A percentile compares a stretch with the other conserved stretches of the same genome.
These are phyloP conservation scores for Nerophis lumbriciformis DNA, from an alignment of 2,113 vertebrate species.

Conservation along the genomic window DNA sequence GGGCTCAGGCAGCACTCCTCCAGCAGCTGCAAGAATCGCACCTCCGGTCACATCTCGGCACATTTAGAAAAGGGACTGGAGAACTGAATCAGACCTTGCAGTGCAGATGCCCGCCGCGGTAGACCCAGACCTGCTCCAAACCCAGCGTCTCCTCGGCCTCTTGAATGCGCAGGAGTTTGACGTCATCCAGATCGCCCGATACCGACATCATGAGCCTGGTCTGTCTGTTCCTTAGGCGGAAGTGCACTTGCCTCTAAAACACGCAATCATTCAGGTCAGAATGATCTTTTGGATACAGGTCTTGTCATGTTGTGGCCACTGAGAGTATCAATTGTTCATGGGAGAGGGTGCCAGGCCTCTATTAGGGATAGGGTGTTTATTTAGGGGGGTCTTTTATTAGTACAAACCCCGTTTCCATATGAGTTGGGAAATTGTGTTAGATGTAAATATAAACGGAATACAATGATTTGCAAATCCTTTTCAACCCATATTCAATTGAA, in stretches of 20 bases:
- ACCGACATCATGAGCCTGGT: constrained; percentile 81
- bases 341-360: too few species aligned
- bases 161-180: constrained; percentile 85
- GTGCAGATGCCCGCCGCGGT: constrained; percentile 81
- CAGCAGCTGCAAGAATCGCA: constrained; percentile 69
- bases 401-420: too few species aligned
- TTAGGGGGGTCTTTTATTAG: too few species aligned
- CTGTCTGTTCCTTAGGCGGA: constrained; percentile 81
- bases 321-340: too few species aligned
- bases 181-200: constrained; percentile 82
- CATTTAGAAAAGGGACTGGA: neutral
- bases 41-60: neutral
- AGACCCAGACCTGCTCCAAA: constrained; percentile 87
- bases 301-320: too few species aligned
- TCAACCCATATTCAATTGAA: too few species aligned
- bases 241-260: constrained; percentile 79
- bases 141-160: constrained; percentile 74
- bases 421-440: too few species aligned
- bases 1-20: constrained; percentile 84
- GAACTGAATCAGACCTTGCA: constrained; percentile 71
- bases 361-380: too few species aligned
- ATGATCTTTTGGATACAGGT: neutral
- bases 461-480: too few species aligned
- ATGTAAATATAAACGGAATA: too few species aligned
- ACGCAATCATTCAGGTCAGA: neutral